Base-by-base conservation (phyloP, 2,113 vertebrate species). In the Tichodroma muraria region DNA sequence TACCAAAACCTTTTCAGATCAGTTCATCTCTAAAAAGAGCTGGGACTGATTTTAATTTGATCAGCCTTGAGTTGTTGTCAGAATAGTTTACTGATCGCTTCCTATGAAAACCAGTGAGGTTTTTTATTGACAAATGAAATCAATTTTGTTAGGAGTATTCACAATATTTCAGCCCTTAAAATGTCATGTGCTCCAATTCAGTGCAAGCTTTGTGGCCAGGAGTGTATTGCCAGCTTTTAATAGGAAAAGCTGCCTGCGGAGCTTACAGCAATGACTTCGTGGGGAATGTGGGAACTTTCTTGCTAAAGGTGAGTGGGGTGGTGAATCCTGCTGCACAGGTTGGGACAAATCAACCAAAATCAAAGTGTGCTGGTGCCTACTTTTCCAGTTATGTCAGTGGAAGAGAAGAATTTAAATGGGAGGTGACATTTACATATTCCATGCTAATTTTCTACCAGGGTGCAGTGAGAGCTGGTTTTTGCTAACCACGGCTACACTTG, bases 81-180 rank as follows among this genome's bases (percentile, higher is more conserved):
- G 72, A 84, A 71, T 6, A 88, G 65, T 90, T 92, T 78, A 79
- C 80, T 38, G 53, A 87, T 61, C 2, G 3, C 63, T 40, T 77
- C 84, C 69, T 30, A 57, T 8, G 30, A 69, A 82, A 96, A 94
- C 87, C 59, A 73, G 63, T 44, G 42, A 84, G 38, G 54, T 10
- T 92, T 95, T 85, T 72, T 85, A 78, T 54, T 76, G 79, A n/a
- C 88, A 80, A 91, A 88, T 70, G 35, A 88, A 91, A 94, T 92
- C 66, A 80, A 30, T 56, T 93, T 88, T 66, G 28, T 72, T 69
- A 80, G 47, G n/a, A 79, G 49, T 5, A 50, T 79, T 90, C 70
- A 69, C 53, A 76, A 33, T 50, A 79, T 81, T 89, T 89, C 83
- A 90, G 65, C 70, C 69, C 68, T 79, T 59, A 61, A 81, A 91